Conservation (phyloP, 2,113 vertebrate genomes). For the Ophiodon elongatus region DNA sequence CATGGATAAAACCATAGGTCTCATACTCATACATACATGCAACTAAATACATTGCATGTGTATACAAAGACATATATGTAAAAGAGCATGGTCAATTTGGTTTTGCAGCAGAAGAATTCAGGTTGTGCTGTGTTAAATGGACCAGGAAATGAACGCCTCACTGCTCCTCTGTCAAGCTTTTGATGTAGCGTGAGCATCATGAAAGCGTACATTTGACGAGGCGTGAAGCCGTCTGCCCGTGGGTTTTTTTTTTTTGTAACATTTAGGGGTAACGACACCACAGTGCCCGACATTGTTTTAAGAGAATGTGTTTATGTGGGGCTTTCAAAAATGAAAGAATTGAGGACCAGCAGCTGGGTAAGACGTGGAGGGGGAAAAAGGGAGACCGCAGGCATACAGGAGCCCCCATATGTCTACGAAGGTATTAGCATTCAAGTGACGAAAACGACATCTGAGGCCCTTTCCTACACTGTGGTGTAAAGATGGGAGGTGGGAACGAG, state of each 20-base stretch:
- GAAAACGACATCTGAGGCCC: slow-evolving; percentile 10
- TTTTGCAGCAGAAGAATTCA: slow-evolving; percentile 94
- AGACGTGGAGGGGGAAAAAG: slow-evolving; percentile 14
- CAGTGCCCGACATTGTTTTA: slow-evolving; percentile 15
- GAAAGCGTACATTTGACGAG: slow-evolving; percentile 21
- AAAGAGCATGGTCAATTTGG: slow-evolving; percentile 84
- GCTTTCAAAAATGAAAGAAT: slow-evolving; percentile 16
- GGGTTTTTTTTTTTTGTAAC: slow-evolving; percentile 31
- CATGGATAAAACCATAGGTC: slow-evolving; percentile 87
- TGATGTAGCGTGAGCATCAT: slow-evolving; percentile 23
- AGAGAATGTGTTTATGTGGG: slow-evolving; percentile 6
- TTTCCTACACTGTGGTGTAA: slow-evolving; percentile 40
- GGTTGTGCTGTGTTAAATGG: slow-evolving; percentile 94
- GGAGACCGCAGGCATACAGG: slow-evolving; percentile 21
- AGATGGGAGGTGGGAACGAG: slow-evolving; percentile 7
- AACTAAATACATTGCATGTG: slow-evolving; percentile 84
- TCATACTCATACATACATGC: slow-evolving; percentile 85
- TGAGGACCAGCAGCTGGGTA: slow-evolving; percentile 34
- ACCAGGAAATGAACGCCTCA: slow-evolving; percentile 71
- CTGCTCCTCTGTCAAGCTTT: slow-evolving; percentile 39
- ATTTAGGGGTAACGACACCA: slow-evolving; percentile 21
- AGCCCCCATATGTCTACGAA: background rate
- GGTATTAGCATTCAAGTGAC: slow-evolving; percentile 20
- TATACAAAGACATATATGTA: slow-evolving; percentile 83
- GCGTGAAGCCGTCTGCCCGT: background rate